These are phyloP conservation scores for Morpho achilles DNA, from an alignment of 2,888 invertebrate species.

Conservation along the genomic window DNA sequence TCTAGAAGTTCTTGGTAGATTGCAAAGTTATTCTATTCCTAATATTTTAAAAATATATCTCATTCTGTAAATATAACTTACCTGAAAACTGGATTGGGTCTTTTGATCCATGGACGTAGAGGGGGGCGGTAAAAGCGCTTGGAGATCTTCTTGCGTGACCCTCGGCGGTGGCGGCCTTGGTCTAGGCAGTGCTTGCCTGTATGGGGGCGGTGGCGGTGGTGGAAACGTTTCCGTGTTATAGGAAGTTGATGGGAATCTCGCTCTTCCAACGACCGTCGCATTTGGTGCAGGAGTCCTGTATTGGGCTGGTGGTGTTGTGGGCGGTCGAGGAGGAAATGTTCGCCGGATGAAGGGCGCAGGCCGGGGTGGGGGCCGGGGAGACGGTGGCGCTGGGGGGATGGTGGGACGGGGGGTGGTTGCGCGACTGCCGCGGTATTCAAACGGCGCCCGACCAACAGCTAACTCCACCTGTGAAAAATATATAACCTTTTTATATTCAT, in stretches of 20 bases:
- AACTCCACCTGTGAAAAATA: constrained; percentile 52
- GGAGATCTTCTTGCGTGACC: constrained; percentile 62
- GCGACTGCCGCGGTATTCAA: constrained; percentile 57
- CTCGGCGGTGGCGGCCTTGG: constrained; percentile 39
- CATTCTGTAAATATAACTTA: constrained; percentile 22
- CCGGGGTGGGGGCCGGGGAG: constrained; percentile 36
- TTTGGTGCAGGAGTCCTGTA: constrained; percentile 34
- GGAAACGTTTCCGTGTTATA: constrained; percentile 31
- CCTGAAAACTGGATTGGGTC: constrained; percentile 81
- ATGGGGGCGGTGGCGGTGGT: constrained; percentile 40
- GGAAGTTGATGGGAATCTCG: constrained; percentile 27
- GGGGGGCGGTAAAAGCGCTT: constrained; percentile 71
- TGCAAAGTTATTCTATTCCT: too few species aligned
- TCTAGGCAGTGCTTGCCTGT: constrained; percentile 32
- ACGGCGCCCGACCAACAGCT: constrained; percentile 60
- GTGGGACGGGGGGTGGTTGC: constrained; percentile 35
- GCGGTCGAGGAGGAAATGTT: constrained; percentile 32
- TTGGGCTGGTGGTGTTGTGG: constrained; percentile 28
- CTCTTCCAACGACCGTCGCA: constrained; percentile 34
- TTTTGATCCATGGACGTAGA: constrained; percentile 80
- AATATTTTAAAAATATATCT: too few species aligned
- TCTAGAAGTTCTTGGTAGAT: too few species aligned
- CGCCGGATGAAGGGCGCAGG: constrained; percentile 34
- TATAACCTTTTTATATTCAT: not conserved
- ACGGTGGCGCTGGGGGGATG: constrained; percentile 27